Percentiles rank a stretch among this genome's conserved stretches.
phyloP scores from a whole-genome alignment of 2,113 vertebrate species.

The Micronycteris hirsuta region DNA sequence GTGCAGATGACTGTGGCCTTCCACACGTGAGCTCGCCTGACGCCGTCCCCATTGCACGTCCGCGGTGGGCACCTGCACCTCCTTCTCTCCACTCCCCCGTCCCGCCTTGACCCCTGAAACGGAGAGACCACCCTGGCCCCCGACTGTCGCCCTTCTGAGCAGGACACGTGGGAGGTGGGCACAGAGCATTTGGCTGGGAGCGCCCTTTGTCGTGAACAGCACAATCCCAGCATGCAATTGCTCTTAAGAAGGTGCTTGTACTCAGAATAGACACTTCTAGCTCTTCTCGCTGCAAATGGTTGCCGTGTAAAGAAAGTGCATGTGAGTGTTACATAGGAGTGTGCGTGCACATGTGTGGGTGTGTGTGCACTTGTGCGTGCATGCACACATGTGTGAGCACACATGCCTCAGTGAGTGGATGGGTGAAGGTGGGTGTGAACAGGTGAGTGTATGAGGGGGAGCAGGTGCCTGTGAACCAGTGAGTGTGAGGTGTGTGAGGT shows the following conservation, averaged over 20 bases:
- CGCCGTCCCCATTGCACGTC: not conserved
- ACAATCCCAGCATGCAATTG: rapidly evolving
- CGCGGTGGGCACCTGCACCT: not conserved
- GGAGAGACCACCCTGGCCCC: not conserved
- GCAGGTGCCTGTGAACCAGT: no score
- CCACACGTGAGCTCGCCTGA: not conserved
- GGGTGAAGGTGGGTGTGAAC: not conserved
- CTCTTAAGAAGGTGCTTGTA: rapidly evolving
- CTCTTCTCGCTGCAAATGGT: not conserved
- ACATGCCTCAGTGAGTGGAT: no score
- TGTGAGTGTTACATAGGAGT: not conserved
- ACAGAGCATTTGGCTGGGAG: not conserved
- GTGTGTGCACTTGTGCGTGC: rapidly evolving
- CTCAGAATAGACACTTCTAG: rapidly evolving
- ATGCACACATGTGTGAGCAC: rapidly evolving
- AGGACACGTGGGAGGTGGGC: not conserved
- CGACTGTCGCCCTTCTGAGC: not conserved
- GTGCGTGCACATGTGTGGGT: no score
- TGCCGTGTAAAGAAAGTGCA: not conserved
- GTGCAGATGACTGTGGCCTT: constrained; percentile 10
- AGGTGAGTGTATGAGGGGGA: not conserved
- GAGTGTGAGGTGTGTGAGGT: not conserved
- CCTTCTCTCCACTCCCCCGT: not conserved
- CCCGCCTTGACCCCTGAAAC: not conserved
- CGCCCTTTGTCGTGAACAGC: not conserved